Evolutionary conservation across 2,797 vertebrate species (phyloP).

Genomic region (Spondyliosoma cantharus): DNA sequence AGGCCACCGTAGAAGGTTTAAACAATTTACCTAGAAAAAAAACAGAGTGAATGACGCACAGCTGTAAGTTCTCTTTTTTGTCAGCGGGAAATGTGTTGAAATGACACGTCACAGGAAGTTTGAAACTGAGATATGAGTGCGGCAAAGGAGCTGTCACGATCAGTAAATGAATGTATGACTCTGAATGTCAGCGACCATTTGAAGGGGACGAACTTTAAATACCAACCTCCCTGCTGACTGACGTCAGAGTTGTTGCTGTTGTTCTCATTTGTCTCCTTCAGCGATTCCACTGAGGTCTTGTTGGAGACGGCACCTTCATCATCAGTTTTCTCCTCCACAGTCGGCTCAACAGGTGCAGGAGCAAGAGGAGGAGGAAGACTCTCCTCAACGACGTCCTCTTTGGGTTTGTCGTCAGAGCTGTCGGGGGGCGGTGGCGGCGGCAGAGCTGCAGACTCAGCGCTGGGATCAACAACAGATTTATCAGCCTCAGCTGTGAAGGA

Average conservation of each 20-base stretch:
- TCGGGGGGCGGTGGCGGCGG: constrained; percentile 31
- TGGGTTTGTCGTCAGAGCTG: constrained; percentile 49
- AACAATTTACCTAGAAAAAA: not conserved
- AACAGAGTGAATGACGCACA: not conserved
- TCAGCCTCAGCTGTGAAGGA: constrained; percentile 67
- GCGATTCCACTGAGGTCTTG: constrained; percentile 75
- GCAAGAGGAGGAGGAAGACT: constrained; percentile 45
- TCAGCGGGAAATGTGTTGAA: constrained; percentile 38
- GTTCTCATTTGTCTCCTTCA: constrained; percentile 75
- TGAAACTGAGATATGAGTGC: not conserved
- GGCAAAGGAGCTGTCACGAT: constrained; percentile 1
- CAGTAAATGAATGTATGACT: not conserved
- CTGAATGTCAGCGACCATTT: not conserved
- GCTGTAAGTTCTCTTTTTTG: constrained; percentile 33
- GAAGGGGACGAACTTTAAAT: constrained; percentile 9
- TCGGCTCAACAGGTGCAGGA: constrained; percentile 48
- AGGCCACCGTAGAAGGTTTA: not conserved
- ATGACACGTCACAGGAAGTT: constrained; percentile 17
- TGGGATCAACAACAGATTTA: constrained; percentile 36
- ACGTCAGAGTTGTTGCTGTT: constrained; percentile 67
- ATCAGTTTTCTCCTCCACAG: constrained; percentile 61
- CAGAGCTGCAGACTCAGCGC: constrained; percentile 54
- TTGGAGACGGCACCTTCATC: constrained; percentile 62
- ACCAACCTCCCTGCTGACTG: constrained; percentile 54
- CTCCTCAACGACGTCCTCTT: constrained; percentile 30